Percentiles rank a stretch among this genome's conserved stretches.
phyloP scores from a whole-genome alignment of 2,113 vertebrate species.

The Strix aluco region DNA sequence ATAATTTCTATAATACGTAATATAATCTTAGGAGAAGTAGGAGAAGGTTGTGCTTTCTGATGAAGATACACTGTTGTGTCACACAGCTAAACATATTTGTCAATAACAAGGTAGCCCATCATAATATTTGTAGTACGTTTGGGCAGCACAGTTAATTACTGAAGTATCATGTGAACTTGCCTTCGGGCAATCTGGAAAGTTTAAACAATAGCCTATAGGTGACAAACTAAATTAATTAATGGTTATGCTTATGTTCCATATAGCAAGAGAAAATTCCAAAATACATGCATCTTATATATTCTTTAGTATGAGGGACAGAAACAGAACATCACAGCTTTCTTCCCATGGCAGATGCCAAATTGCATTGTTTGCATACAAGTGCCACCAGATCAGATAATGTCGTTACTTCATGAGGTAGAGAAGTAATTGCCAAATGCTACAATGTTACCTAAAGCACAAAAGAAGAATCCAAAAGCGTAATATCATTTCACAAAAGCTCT shows the following conservation, averaged over 20 bases:
- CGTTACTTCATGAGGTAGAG: neutral
- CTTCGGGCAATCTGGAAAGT: neutral
- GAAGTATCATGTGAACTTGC: neutral
- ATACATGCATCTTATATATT: neutral
- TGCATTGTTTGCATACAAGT: neutral
- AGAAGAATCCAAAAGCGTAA: neutral
- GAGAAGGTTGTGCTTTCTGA: neutral
- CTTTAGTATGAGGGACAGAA: neutral
- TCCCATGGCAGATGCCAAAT: neutral
- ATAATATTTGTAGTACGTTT: neutral
- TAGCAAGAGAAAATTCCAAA: neutral
- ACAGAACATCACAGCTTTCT: neutral
- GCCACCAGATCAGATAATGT: neutral
- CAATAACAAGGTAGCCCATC: neutral
- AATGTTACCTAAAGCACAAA: neutral
- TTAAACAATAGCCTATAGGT: neutral
- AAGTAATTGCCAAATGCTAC: neutral
- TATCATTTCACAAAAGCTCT: neutral
- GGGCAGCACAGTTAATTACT: constrained; percentile 20
- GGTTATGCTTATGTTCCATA: neutral
- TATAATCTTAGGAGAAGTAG: neutral
- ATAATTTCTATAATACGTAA: neutral
- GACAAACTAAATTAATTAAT: neutral
- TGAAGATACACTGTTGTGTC: neutral
- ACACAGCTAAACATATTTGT: neutral